These are phyloP conservation scores for Porites lutea DNA, from an alignment of 64 coral and sea anemone species.

Conservation along the genomic window DNA sequence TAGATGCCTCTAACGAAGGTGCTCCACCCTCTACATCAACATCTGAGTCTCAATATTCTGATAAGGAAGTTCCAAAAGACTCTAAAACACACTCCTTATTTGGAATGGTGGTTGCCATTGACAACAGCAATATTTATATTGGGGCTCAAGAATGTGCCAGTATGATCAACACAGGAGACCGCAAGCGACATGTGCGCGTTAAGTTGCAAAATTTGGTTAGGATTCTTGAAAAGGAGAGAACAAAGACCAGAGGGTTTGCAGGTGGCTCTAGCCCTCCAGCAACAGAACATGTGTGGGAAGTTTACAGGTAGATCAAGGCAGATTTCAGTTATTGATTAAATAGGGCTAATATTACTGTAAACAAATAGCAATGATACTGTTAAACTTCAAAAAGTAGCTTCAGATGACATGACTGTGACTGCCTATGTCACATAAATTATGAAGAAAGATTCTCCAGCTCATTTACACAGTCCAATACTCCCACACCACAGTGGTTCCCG, in stretches of 20 bases:
- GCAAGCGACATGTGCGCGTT: constrained; percentile 91
- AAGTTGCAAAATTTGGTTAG: constrained; percentile 93
- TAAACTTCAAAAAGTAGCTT: too few relatives aligned
- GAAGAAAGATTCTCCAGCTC: too few relatives aligned
- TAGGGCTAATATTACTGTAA: neutral
- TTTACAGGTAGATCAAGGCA: constrained; percentile 79
- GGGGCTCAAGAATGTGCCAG: constrained; percentile 97
- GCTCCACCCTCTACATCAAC: too few relatives aligned
- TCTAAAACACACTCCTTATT: neutral
- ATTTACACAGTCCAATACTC: too few relatives aligned
- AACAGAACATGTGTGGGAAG: constrained; percentile 94
- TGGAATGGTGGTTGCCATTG: constrained; percentile 77
- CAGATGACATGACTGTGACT: too few relatives aligned
- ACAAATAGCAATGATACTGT: neutral
- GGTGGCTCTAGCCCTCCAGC: constrained; percentile 96
- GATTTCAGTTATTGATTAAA: neutral
- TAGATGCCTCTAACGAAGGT: neutral
- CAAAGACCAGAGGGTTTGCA: constrained; percentile 72
- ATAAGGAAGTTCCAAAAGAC: neutral
- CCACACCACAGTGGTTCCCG: too few relatives aligned
- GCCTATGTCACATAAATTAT: too few relatives aligned
- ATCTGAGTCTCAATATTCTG: neutral
- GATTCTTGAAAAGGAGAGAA: constrained; percentile 86
- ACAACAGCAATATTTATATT: constrained; percentile 99
- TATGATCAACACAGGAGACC: constrained; percentile 70